These are phyloP conservation scores for Dinoponera quadriceps DNA, from an alignment of 1,140 invertebrate genomes.

Conservation along the genomic window DNA sequence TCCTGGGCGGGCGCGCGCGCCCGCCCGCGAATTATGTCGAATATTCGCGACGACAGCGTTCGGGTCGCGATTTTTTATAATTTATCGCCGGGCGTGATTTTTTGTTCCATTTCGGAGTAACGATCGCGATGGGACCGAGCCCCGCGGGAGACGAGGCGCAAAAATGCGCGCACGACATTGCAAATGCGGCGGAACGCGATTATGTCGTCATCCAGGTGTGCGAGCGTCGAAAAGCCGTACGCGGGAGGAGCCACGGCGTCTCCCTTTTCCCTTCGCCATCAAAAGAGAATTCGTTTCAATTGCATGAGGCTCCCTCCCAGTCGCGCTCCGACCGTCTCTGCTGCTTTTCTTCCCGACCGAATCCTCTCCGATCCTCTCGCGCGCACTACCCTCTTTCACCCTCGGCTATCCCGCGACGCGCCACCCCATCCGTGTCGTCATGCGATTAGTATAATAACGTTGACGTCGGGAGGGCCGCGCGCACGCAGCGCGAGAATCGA, in stretches of 20 bases:
- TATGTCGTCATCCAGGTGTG: background rate
- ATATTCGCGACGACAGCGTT: background rate
- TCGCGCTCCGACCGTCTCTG: background rate
- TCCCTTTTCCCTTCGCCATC: conserved; percentile 9
- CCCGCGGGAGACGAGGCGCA: too few relatives aligned
- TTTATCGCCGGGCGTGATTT: too few relatives aligned
- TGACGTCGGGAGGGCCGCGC: conserved; percentile 30
- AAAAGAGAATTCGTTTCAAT: conserved; percentile 38
- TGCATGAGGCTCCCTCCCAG: background rate
- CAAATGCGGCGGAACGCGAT: conserved; percentile 21
- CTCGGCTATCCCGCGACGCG: background rate
- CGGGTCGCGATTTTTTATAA: background rate
- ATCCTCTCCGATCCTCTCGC: background rate
- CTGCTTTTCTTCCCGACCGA: background rate
- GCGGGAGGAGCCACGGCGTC: conserved; percentile 17
- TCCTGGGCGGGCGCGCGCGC: background rate
- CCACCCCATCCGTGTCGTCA: conserved; percentile 21
- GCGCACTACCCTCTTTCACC: background rate
- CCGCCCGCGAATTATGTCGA: background rate
- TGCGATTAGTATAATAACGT: conserved; percentile 69
- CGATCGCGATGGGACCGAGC: too few relatives aligned
- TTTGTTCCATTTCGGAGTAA: too few relatives aligned
- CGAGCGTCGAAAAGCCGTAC: conserved; percentile 27
- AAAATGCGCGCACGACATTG: background rate
- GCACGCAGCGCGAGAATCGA: conserved; percentile 52